phyloP scores from a whole-genome alignment of 2,113 vertebrate species.

The Deroptyus accipitrinus region DNA sequence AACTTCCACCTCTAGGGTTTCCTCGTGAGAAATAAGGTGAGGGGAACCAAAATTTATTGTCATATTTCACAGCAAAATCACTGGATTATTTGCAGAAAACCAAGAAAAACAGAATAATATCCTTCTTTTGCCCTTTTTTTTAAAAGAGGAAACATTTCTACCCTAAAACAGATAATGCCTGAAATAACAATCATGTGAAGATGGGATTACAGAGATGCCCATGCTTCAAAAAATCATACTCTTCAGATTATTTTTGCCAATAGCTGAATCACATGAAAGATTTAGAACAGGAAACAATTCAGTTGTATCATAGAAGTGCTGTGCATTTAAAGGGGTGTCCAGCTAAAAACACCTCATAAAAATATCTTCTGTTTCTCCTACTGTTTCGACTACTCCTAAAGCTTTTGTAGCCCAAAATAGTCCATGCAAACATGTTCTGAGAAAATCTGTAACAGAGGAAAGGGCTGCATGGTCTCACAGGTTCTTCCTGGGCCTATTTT shows the following conservation, averaged over 20 bases:
- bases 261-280: background rate
- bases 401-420: background rate
- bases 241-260: background rate
- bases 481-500: background rate
- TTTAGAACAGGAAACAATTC: background rate
- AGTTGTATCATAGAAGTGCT: background rate
- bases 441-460: background rate
- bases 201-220: background rate
- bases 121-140: background rate
- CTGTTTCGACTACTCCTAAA: background rate
- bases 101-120: background rate
- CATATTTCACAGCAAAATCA: background rate
- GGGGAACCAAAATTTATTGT: background rate
- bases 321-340: background rate
- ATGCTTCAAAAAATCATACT: background rate
- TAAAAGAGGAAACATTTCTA: background rate
- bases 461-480: background rate
- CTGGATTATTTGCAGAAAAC: background rate
- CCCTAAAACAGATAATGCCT: background rate
- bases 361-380: background rate
- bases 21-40: background rate
- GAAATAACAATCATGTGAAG: background rate
- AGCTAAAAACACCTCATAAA: background rate
- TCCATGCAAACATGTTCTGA: background rate
- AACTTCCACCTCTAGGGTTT: background rate